These are phyloP conservation scores for Gallinago paraguaiae DNA, from an alignment of 2,113 vertebrate genomes.

Conservation along the genomic window DNA sequence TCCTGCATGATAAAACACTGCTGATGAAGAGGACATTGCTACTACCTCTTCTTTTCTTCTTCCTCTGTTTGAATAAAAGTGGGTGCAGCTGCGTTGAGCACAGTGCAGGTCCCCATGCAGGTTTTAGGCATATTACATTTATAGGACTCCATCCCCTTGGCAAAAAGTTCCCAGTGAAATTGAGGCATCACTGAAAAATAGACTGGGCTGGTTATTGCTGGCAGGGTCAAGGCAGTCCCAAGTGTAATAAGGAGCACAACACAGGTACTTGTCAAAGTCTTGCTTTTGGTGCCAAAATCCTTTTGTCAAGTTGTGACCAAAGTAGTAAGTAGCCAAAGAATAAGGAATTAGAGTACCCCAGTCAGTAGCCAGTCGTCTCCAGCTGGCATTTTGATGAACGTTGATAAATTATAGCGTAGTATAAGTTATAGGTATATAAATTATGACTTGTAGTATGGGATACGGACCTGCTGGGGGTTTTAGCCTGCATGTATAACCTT, in stretches of 20 bases:
- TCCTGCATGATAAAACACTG: neutral
- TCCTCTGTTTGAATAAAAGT: neutral
- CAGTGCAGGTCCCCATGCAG: neutral
- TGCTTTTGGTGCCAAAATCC: neutral
- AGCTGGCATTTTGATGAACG: neutral
- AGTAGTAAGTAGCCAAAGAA: neutral
- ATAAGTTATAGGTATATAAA: constrained; percentile 26
- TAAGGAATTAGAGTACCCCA: neutral
- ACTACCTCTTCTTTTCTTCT: neutral
- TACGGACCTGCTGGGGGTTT: neutral
- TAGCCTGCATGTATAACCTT: neutral
- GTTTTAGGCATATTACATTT: neutral
- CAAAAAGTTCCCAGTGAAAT: neutral
- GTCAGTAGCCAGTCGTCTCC: neutral
- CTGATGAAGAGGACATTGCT: neutral
- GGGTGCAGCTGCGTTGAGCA: neutral
- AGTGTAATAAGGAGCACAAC: neutral
- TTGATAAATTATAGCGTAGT: neutral
- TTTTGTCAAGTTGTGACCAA: neutral
- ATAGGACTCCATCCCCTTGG: no score
- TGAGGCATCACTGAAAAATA: neutral
- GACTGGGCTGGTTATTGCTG: neutral
- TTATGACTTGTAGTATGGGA: neutral
- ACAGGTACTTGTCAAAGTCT: neutral
- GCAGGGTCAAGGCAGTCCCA: neutral